Conservation (phyloP, 2,113 vertebrate species). For the Carlito syrichta region DNA sequence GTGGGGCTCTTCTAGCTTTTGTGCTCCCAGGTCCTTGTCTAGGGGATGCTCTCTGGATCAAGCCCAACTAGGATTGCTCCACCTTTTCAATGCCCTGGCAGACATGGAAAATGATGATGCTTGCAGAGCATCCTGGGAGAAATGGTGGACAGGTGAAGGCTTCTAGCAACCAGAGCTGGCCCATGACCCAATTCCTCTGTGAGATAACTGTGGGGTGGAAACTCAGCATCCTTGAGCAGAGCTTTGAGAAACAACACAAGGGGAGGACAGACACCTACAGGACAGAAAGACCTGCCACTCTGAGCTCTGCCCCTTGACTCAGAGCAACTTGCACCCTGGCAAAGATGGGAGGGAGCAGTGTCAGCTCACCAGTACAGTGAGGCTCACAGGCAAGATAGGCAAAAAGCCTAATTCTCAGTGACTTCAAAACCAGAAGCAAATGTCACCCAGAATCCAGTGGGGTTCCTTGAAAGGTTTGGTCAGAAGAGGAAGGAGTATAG, state of each 20-base stretch:
- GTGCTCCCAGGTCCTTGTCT: not conserved
- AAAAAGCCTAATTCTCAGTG: not conserved
- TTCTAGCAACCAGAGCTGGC: not conserved
- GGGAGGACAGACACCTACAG: not conserved
- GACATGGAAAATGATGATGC: rapidly evolving
- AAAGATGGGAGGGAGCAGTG: not conserved
- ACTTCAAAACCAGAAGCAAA: not conserved
- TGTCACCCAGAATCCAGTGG: not conserved
- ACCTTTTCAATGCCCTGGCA: not conserved
- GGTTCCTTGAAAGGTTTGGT: not conserved
- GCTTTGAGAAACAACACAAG: not conserved
- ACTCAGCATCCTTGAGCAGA: not conserved
- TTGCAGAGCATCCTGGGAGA: not conserved
- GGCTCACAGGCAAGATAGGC: not conserved
- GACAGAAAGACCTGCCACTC: not conserved
- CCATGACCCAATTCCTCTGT: not conserved
- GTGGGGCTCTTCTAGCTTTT: too few species aligned
- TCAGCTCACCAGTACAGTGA: not conserved
- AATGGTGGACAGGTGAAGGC: too few species aligned
- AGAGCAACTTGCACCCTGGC: not conserved
- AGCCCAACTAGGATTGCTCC: not conserved
- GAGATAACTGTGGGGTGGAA: not conserved
- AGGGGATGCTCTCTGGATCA: too few species aligned
- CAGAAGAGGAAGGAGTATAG: rapidly evolving
- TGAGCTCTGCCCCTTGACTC: not conserved